Evolutionary conservation across 30 jellyfish, hydroid and myxozoan species (phyloP).

Genomic region (Pelagia noctiluca): DNA sequence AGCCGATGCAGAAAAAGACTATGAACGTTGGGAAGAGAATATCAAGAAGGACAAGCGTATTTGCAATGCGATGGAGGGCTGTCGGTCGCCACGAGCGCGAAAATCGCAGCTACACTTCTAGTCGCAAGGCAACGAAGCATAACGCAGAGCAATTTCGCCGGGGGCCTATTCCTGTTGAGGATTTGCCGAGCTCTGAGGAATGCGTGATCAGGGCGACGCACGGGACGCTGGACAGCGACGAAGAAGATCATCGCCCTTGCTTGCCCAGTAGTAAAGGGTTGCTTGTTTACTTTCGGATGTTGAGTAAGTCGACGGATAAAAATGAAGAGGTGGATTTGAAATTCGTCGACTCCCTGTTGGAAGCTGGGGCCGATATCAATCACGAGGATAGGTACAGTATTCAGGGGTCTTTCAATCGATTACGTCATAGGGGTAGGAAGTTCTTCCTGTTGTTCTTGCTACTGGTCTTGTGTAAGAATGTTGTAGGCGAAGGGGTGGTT

Average conservation of each 20-base stretch:
- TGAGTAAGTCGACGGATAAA: slow-evolving; percentile 72
- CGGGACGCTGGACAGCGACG: slow-evolving; percentile 69
- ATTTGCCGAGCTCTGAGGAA: slow-evolving; percentile 36
- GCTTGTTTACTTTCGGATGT: slow-evolving; percentile 52
- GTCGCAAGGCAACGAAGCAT: not conserved
- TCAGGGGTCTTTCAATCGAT: not conserved
- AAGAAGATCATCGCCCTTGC: slow-evolving; percentile 43
- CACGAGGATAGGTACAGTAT: slow-evolving; percentile 76
- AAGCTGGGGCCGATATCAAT: slow-evolving; percentile 87
- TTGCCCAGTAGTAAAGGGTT: slow-evolving; percentile 74
- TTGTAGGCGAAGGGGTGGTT: too few relatives aligned
- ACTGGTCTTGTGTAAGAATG: not conserved
- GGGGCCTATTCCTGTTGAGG: slow-evolving; percentile 66
- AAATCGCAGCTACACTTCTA: slow-evolving; percentile 7
- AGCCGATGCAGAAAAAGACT: too few relatives aligned
- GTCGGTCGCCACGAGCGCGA: too few relatives aligned
- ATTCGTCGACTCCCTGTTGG: slow-evolving; percentile 74
- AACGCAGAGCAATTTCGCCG: slow-evolving; percentile 59
- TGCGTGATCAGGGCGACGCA: slow-evolving; percentile 10
- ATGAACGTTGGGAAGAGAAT: too few relatives aligned
- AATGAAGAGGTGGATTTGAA: slow-evolving; percentile 76
- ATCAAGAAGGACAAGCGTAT: too few relatives aligned
- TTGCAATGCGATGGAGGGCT: too few relatives aligned
- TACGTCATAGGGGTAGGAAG: not conserved
- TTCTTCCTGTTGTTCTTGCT: not conserved